These are phyloP conservation scores for Diorhabda carinulata DNA, from an alignment of 1,140 invertebrate species.

Conservation along the genomic window DNA sequence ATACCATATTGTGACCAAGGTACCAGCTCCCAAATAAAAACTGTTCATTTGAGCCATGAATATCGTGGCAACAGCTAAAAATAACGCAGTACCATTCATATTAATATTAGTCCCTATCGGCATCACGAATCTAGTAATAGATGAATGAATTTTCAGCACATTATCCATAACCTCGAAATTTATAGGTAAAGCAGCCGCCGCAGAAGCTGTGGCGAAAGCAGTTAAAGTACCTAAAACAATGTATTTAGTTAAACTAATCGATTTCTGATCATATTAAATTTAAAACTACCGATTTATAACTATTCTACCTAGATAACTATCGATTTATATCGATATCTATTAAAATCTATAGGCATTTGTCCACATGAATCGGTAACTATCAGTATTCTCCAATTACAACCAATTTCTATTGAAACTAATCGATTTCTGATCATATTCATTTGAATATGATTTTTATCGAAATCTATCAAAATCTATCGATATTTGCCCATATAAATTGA, in stretches of 20 bases:
- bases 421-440: too few relatives aligned
- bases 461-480: too few relatives aligned
- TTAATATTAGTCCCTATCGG: constrained; percentile 91
- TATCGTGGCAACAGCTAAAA: constrained; percentile 80
- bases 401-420: too few relatives aligned
- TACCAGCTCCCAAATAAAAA: constrained; percentile 72
- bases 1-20: background rate
- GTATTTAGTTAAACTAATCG: background rate
- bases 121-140: constrained; percentile 86
- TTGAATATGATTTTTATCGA: too few relatives aligned
- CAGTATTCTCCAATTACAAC: too few relatives aligned
- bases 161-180: constrained; percentile 93
- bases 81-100: constrained; percentile 92
- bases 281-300: too few relatives aligned
- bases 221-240: constrained; percentile 65
- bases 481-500: too few relatives aligned
- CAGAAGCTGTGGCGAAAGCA: constrained; percentile 89
- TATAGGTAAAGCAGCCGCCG: constrained; percentile 91
- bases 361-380: too few relatives aligned
- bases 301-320: too few relatives aligned
- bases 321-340: too few relatives aligned
- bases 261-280: too few relatives aligned
- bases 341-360: too few relatives aligned
- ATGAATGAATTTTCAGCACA: constrained; percentile 80
- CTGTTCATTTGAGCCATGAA: constrained; percentile 92